Evolutionary conservation across 2,113 vertebrate genomes (phyloP).

Genomic region (Smithornis capensis): DNA sequence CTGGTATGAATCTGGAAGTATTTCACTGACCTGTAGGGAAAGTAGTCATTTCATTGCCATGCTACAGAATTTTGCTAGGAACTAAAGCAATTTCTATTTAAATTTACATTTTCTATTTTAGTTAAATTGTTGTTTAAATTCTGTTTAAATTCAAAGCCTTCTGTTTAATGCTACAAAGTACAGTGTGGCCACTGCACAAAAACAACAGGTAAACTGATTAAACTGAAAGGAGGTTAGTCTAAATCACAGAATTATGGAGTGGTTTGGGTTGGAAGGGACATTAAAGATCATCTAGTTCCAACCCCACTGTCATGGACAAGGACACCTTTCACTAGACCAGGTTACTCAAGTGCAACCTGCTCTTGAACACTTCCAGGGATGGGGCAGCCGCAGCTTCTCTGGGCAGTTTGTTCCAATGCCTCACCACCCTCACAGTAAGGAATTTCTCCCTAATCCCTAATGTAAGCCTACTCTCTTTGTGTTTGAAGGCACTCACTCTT

Average conservation of each 20-base stretch:
- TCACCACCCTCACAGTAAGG: neutral
- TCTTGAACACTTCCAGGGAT: neutral
- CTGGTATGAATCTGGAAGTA: neutral
- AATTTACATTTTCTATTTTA: neutral
- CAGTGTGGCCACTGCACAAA: neutral
- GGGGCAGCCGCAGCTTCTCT: neutral
- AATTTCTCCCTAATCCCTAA: neutral
- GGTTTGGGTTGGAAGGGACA: neutral
- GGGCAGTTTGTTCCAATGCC: neutral
- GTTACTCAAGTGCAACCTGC: neutral
- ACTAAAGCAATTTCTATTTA: neutral
- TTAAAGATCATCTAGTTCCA: neutral
- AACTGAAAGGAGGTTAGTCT: neutral
- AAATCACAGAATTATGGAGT: neutral
- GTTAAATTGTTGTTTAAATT: neutral
- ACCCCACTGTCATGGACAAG: neutral
- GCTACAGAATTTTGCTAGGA: neutral
- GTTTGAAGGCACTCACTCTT: neutral
- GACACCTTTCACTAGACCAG: neutral
- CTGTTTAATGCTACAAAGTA: neutral
- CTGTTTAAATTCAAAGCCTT: neutral
- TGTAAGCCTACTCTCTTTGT: neutral
- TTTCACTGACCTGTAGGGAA: neutral
- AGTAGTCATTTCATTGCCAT: neutral
- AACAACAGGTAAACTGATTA: neutral